Evolutionary conservation across 2,113 vertebrate species (phyloP).

Genomic region (Dinomys branickii): DNA sequence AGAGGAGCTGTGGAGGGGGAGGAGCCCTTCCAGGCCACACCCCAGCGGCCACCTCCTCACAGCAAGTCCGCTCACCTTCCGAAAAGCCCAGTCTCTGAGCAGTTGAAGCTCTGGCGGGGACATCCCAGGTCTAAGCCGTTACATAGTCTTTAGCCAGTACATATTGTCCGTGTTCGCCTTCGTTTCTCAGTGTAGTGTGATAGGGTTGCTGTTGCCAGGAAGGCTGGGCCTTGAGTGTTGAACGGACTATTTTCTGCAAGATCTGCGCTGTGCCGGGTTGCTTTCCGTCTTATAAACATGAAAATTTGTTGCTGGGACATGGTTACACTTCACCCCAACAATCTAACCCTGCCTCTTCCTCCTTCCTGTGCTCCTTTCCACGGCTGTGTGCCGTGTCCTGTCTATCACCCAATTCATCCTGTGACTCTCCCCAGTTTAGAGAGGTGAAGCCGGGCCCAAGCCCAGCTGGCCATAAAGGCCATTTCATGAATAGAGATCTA

Average conservation of each 20-base stretch:
- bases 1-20: background rate
- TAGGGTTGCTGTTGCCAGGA: background rate
- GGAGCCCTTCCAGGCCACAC: background rate
- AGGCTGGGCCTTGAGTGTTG: background rate
- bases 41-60: background rate
- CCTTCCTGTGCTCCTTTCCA: background rate
- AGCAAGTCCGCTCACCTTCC: background rate
- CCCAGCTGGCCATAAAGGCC: background rate
- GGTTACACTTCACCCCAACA: fast-evolving
- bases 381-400: background rate
- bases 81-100: background rate
- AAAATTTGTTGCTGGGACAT: background rate
- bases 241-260: background rate
- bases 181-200: background rate
- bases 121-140: background rate
- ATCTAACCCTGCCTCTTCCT: background rate
- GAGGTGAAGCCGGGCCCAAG: background rate
- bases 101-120: background rate
- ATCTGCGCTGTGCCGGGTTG: background rate
- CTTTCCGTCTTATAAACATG: background rate
- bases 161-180: background rate
- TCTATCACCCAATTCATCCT: background rate
- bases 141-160: background rate
- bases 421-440: background rate
- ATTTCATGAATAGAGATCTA: background rate